Conservation (phyloP, 2,113 vertebrate genomes). For the Spea multiplicata region DNA sequence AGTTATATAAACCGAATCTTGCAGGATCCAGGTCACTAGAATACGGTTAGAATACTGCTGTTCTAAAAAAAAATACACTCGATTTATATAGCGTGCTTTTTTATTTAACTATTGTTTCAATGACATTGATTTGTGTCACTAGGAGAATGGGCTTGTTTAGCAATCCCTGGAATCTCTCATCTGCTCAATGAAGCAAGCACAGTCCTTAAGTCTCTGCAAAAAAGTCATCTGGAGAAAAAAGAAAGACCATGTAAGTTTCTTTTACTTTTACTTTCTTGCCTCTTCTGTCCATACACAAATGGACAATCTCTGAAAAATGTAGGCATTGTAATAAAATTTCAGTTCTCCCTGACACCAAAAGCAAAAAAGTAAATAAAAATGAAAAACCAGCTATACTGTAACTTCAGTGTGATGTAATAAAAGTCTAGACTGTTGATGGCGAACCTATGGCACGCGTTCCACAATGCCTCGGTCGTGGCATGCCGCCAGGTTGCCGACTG, state of each 20-base stretch:
- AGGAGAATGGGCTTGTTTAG: conserved; percentile 3
- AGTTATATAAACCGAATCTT: conserved; percentile 13
- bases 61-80: background rate
- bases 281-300: too few relatives aligned
- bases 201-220: conserved; percentile 11
- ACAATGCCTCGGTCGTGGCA: too few relatives aligned
- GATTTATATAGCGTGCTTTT: background rate
- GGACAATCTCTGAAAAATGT: too few relatives aligned
- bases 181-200: conserved; percentile 30
- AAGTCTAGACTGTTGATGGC: too few relatives aligned
- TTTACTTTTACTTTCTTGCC: too few relatives aligned
- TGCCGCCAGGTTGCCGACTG: too few relatives aligned
- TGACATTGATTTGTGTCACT: background rate
- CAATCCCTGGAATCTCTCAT: background rate
- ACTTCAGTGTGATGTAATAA: too few relatives aligned
- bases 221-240: background rate
- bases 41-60: conserved; percentile 5
- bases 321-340: too few relatives aligned
- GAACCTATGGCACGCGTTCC: too few relatives aligned
- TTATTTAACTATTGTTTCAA: background rate
- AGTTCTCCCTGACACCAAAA: too few relatives aligned
- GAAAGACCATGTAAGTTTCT: background rate
- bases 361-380: too few relatives aligned
- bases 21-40: background rate
- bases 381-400: too few relatives aligned